Evolutionary conservation across 2,888 invertebrate genomes (phyloP).

Genomic region (Epiblema foenella): DNA sequence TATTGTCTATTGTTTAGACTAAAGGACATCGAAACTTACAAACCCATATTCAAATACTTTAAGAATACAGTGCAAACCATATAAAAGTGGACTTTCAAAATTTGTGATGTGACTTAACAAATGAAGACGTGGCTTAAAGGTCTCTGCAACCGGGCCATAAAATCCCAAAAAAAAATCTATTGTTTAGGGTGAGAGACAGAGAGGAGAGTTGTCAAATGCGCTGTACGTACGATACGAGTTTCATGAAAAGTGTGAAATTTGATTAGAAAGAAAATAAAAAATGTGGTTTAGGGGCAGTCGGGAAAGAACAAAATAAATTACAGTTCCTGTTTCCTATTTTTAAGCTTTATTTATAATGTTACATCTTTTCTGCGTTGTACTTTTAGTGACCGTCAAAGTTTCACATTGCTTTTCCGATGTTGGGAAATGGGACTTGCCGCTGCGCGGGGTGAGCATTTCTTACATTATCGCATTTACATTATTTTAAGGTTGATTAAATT

Average conservation of each 20-base stretch:
- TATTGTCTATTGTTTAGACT: too few species aligned
- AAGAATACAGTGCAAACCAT: too few species aligned
- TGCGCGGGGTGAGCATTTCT: slow-evolving; percentile 78
- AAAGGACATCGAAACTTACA: too few species aligned
- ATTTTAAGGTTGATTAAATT: neutral
- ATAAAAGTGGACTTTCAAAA: too few species aligned
- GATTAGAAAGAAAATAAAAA: slow-evolving; percentile 22
- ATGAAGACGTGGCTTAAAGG: too few species aligned
- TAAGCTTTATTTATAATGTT: slow-evolving; percentile 60
- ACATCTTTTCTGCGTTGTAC: slow-evolving; percentile 62
- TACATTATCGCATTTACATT: slow-evolving; percentile 15
- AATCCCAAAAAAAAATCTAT: too few species aligned
- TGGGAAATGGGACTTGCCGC: slow-evolving; percentile 87
- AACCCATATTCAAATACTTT: too few species aligned
- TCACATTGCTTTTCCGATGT: slow-evolving; percentile 84
- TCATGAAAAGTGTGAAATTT: slow-evolving; percentile 29
- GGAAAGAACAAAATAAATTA: slow-evolving; percentile 46
- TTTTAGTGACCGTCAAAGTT: slow-evolving; percentile 63
- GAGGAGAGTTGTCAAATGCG: slow-evolving; percentile 38
- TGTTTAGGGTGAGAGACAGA: slow-evolving; percentile 19
- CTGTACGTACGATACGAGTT: slow-evolving; percentile 25
- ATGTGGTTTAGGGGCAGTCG: slow-evolving; percentile 53
- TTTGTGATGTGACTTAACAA: too few species aligned
- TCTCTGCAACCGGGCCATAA: too few species aligned
- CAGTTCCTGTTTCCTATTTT: slow-evolving; percentile 28